These are phyloP conservation scores for Drosophila eohydei DNA, from an alignment of 2,888 invertebrate genomes.

Conservation along the genomic window DNA sequence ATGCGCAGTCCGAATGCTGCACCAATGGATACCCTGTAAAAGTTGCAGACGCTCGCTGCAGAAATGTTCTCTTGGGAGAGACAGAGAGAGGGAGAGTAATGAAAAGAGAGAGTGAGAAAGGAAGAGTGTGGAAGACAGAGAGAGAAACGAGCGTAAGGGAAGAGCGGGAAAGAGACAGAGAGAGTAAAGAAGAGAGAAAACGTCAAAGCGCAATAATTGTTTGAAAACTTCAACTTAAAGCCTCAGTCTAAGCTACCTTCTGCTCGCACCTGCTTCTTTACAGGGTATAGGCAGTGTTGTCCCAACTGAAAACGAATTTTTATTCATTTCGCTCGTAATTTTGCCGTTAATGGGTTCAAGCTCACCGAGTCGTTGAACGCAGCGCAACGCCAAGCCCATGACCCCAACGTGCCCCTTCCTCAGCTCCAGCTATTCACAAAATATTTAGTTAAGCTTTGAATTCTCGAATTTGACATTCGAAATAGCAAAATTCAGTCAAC, in stretches of 20 bases:
- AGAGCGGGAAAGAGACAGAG: background rate
- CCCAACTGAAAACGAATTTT: too few species aligned
- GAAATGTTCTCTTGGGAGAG: background rate
- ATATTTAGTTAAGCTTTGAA: slow-evolving; percentile 5
- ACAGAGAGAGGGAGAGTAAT: background rate
- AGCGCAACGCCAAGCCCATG: slow-evolving; percentile 11
- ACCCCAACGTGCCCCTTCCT: background rate
- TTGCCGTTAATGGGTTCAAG: slow-evolving; percentile 29
- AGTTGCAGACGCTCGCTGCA: too few species aligned
- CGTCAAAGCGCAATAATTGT: too few species aligned
- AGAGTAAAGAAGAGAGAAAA: background rate
- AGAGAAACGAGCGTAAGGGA: too few species aligned
- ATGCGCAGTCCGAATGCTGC: background rate
- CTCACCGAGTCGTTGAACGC: slow-evolving; percentile 66
- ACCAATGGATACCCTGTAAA: slow-evolving; percentile 10
- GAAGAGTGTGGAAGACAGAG: background rate
- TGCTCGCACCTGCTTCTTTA: background rate
- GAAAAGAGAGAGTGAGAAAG: background rate
- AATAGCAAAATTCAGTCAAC: slow-evolving; percentile 62
- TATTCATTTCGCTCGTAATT: background rate
- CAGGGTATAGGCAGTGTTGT: background rate
- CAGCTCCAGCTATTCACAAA: background rate
- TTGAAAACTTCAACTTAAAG: background rate
- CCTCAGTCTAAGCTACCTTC: background rate
- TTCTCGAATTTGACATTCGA: slow-evolving; percentile 45